A percentile compares a stretch with the other conserved stretches of the same genome.
These are phyloP conservation scores for Eumerus sabulonum DNA, from an alignment of 2,888 invertebrate species.

Conservation along the genomic window DNA sequence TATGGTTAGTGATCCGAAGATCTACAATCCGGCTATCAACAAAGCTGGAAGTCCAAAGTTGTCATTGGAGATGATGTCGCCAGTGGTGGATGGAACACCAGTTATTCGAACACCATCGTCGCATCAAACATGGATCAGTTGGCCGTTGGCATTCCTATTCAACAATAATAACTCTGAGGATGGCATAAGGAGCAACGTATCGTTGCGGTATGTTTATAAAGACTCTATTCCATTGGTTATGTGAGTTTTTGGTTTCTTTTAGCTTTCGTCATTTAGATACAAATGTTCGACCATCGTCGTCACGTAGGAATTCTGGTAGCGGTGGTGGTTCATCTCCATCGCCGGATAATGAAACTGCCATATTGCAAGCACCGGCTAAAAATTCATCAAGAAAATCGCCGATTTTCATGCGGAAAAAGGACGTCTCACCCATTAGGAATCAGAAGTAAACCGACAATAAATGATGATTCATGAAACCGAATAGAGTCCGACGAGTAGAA, in stretches of 20 bases:
- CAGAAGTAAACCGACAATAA: slow-evolving; percentile 64
- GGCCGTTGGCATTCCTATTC: slow-evolving; percentile 93
- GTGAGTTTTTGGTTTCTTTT: slow-evolving; percentile 46
- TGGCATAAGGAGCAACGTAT: slow-evolving; percentile 84
- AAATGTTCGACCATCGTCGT: slow-evolving; percentile 87
- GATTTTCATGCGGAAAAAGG: slow-evolving; percentile 76
- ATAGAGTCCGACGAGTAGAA: neutral
- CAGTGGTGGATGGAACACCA: slow-evolving; percentile 73
- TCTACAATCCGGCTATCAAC: slow-evolving; percentile 95
- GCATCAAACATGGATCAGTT: slow-evolving; percentile 92
- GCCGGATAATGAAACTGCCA: slow-evolving; percentile 75
- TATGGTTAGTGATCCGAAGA: slow-evolving; percentile 98
- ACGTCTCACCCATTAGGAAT: slow-evolving; percentile 73
- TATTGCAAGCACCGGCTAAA: slow-evolving; percentile 76
- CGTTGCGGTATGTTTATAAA: slow-evolving; percentile 84
- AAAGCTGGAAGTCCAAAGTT: slow-evolving; percentile 83
- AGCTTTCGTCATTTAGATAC: slow-evolving; percentile 94
- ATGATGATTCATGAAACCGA: neutral
- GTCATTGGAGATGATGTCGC: slow-evolving; percentile 76
- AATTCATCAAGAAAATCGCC: slow-evolving; percentile 81
- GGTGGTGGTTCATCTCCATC: slow-evolving; percentile 86
- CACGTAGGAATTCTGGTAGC: slow-evolving; percentile 82
- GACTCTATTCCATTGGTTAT: neutral
- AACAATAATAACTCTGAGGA: slow-evolving; percentile 83
- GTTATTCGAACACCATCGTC: slow-evolving; percentile 77